phyloP scores from a whole-genome alignment of 2,888 invertebrate species.

The Alloplasta piceator region DNA sequence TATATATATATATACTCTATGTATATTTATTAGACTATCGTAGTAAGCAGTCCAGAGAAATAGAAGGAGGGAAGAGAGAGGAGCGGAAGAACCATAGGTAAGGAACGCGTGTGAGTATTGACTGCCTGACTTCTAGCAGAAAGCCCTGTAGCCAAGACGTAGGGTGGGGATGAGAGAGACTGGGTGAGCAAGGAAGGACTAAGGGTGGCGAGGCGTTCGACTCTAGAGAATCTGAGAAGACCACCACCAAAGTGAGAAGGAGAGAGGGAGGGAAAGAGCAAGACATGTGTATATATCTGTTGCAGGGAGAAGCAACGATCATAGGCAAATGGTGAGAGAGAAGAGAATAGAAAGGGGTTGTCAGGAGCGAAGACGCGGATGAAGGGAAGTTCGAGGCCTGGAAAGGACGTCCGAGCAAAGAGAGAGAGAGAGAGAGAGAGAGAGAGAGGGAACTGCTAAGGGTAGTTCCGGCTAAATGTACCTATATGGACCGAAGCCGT shows the following conservation, averaged over 20 bases:
- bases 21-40: too few relatives aligned
- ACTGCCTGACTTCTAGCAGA: slow-evolving; percentile 80
- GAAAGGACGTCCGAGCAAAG: slow-evolving; percentile 67
- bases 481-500: slow-evolving; percentile 42
- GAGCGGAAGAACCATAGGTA: slow-evolving; percentile 55
- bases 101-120: slow-evolving; percentile 80
- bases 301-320: slow-evolving; percentile 55
- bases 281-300: slow-evolving; percentile 24
- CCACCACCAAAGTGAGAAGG: slow-evolving; percentile 41
- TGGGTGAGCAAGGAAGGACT: slow-evolving; percentile 22
- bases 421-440: slow-evolving; percentile 55
- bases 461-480: slow-evolving; percentile 73
- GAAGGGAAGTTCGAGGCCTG: slow-evolving; percentile 66
- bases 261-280: slow-evolving; percentile 9
- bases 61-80: slow-evolving; percentile 23
- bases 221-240: slow-evolving; percentile 60
- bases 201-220: slow-evolving; percentile 44
- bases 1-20: too few relatives aligned
- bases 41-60: slow-evolving; percentile 12
- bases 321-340: slow-evolving; percentile 68
- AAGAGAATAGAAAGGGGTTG: slow-evolving; percentile 67
- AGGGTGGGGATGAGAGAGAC: slow-evolving; percentile 66
- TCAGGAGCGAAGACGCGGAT: slow-evolving; percentile 20
- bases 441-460: slow-evolving; percentile 71
- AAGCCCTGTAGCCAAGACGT: slow-evolving; percentile 83